Base-by-base conservation (phyloP, 1,140 invertebrate genomes). In the Harlomillsia oculata region DNA sequence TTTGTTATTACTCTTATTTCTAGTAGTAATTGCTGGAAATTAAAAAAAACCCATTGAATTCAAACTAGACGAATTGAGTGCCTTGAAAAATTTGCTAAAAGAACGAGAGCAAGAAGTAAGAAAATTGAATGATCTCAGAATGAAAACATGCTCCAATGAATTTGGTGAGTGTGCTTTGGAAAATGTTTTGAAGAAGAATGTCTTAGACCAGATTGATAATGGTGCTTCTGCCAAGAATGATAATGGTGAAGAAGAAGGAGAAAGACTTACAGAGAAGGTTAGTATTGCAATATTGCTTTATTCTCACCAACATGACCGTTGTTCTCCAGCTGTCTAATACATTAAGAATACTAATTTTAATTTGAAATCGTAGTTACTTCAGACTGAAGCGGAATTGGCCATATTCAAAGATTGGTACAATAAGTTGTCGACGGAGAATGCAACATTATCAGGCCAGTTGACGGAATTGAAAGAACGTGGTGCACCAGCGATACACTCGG, bases 361-460 rank as follows among this genome's bases (percentile, higher is more conserved):
- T 37, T 21, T 53, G 16, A 52, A 51, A 8, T 48, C 53, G n/a
- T 20, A 65, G 63, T 30, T 65, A 29, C 26, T 57, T 29, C 45
- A 54, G 36, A 29, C 52, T 32, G 63, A 65, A 45, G 63, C 62
- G 23, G 63, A 65, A 36, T 53, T 65, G 32, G 56, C 59, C 11
- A 61, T 48, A n/a, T 65, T 57, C 43, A 65, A 65, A 48, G 53
- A 62, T 51, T 40, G 52, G 11, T 65, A 57, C 34, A 51, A 51
- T 21, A 39, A 59, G 40, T 45, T 37, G 34, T 40, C 53, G 13
- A 43, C 53, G 16, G 60, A 62, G 26, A 45, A 32, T 57, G 18
- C 49, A 49, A 43, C 53, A 14, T 43, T 65, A 13, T 37, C 32
- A 18, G 36, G 56, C 13, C 44, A 62, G 37, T 40, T 56, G 5